These are phyloP conservation scores for Strongylocentrotus purpuratus DNA, from an alignment of 35 echinoderm and acorn worm genomes.

Conservation along the genomic window DNA sequence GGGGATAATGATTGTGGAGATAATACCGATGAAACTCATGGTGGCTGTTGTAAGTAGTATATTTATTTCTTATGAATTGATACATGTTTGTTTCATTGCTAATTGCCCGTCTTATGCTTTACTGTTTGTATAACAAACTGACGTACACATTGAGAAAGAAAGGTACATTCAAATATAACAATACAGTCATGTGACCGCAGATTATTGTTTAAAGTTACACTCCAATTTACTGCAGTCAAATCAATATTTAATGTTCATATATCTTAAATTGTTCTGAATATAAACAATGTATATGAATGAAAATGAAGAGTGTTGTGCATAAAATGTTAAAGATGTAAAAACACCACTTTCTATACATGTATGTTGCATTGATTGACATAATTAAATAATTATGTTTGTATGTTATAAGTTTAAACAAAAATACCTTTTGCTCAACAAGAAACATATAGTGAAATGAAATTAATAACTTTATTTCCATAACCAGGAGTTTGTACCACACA, in stretches of 20 bases:
- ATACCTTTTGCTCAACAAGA: not conserved
- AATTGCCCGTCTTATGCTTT: not conserved
- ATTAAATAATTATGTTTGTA: not conserved
- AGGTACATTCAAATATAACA: no score
- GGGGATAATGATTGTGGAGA: constrained; percentile 89
- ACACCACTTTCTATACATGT: not conserved
- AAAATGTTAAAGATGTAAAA: not conserved
- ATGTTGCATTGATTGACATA: not conserved
- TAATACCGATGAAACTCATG: constrained; percentile 68
- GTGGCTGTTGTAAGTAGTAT: constrained; percentile 58
- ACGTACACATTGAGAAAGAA: no score
- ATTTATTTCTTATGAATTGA: no score
- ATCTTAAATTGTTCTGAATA: no score
- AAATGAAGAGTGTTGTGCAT: not conserved
- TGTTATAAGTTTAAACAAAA: not conserved
- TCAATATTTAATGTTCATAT: not conserved
- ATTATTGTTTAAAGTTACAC: no score
- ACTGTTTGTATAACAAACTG: not conserved
- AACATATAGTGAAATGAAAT: not conserved
- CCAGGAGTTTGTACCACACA: no score
- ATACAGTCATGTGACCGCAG: no score
- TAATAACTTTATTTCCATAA: not conserved
- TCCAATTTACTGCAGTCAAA: no score
- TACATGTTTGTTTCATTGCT: not conserved
- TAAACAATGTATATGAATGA: no score